Base-by-base conservation (phyloP, 2,797 vertebrate genomes). In the Sebastes minor region DNA sequence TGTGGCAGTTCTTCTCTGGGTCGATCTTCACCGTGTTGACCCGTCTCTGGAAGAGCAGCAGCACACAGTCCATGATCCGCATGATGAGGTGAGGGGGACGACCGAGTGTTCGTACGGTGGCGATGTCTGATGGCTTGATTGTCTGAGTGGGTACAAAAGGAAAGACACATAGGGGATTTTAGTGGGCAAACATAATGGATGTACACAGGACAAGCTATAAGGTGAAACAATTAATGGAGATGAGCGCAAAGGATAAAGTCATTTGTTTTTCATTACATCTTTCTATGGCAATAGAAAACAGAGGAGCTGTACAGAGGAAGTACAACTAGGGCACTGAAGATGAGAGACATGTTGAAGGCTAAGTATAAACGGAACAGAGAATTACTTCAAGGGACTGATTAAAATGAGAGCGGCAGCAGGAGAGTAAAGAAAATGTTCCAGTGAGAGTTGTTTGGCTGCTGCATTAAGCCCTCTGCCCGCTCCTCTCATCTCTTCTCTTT, bases 31-130 rank as follows among this genome's bases (percentile, higher is more conserved):
- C 97, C 0, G 92, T 66, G 76, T 97, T 99, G 63, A 99, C 90
- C 78, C 92, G 96, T 61, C 97, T 95, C 77, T 98, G 97, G 91
- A 99, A 98, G 10, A 99, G 96, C 89, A 99, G 95, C 84, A 99
- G 84, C 86, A 99, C 98, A 0, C 98, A 99, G 80, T 99, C 99
- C 99, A 99, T 99, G 92, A 99, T 99, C 3, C 97, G 94, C 99
- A 99, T 99, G 92, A 99, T 98, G 83, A 99, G 97, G 86, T 99
- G 98, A 0, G 99, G 98, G 0, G 98, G 98, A 0, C 98, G 96
- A 8, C 97, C 97, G 25, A 99, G 92, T 0, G 98, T 99, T 25
- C 98, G 96, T 5, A 99, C 97, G 0, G 98, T 99, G 55, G 98
- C 97, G 0, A 99, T 99, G 86, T 99, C 99, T 0, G 97, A 93